Conservation (phyloP, 2,797 vertebrate genomes). For the Hyperoplus lanceolatus region DNA sequence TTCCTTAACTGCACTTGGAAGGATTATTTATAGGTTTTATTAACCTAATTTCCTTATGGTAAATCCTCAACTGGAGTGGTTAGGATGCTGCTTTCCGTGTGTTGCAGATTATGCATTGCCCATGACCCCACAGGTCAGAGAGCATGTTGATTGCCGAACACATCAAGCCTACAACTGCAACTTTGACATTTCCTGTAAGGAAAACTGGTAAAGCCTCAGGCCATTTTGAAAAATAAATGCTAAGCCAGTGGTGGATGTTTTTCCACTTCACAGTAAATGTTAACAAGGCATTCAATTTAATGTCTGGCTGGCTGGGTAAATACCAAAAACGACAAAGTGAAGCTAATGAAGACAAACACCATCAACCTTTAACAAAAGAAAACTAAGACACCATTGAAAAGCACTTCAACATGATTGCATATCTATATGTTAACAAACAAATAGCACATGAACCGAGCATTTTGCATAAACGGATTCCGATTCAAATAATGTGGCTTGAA, state of each 20-base stretch:
- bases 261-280: slow-evolving; percentile 35
- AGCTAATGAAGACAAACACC: slow-evolving; percentile 62
- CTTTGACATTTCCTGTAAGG: slow-evolving; percentile 10
- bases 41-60: not conserved
- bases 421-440: not conserved
- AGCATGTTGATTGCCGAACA: slow-evolving; percentile 28
- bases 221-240: slow-evolving; percentile 46
- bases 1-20: not conserved
- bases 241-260: slow-evolving; percentile 26
- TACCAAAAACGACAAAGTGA: slow-evolving; percentile 45
- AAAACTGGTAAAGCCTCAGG: slow-evolving; percentile 40
- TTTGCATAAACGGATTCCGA: not conserved
- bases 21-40: not conserved
- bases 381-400: slow-evolving; percentile 8
- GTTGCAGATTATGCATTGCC: not conserved
- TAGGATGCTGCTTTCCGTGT: slow-evolving; percentile 1
- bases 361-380: slow-evolving; percentile 37
- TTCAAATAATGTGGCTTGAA: not conserved
- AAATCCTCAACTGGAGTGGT: not conserved
- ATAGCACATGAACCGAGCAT: not conserved
- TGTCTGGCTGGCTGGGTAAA: slow-evolving; percentile 27
- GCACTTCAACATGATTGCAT: not conserved
- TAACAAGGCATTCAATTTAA: slow-evolving; percentile 61
- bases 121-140: slow-evolving; percentile 17
- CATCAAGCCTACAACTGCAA: slow-evolving; percentile 16